phyloP scores from a whole-genome alignment of 2,888 invertebrate species.

The Sphinx pinastri region DNA sequence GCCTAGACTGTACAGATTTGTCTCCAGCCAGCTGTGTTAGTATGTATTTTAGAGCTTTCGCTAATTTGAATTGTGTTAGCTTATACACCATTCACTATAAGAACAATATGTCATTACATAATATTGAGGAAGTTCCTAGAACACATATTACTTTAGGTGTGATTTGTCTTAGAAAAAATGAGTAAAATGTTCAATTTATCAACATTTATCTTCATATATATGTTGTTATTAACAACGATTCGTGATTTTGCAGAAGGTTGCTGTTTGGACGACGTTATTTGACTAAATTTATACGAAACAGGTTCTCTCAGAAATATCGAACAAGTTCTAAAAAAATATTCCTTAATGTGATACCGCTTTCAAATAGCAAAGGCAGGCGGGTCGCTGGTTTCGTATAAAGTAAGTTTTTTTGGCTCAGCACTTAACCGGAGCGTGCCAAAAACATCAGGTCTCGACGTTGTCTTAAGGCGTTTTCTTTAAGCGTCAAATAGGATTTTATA shows the following conservation, averaged over 20 bases:
- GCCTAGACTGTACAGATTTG: conserved; percentile 32
- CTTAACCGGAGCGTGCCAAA: conserved; percentile 1
- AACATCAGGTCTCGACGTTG: conserved; percentile 13
- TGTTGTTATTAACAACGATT: too few species aligned
- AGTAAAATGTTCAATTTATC: too few species aligned
- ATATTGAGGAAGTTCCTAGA: too few species aligned
- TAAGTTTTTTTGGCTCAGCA: conserved; percentile 1
- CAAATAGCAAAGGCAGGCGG: background rate
- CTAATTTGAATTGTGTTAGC: conserved; percentile 21
- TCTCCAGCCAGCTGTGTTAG: conserved; percentile 29
- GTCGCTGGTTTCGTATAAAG: background rate
- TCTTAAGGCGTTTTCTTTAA: conserved; percentile 6
- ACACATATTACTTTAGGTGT: too few species aligned
- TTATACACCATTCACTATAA: too few species aligned
- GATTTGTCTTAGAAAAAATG: too few species aligned
- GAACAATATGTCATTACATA: too few species aligned
- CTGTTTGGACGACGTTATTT: too few species aligned
- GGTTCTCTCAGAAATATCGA: too few species aligned
- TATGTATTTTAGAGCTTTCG: conserved; percentile 18
- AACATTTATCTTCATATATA: too few species aligned
- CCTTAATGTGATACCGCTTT: background rate
- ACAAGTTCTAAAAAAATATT: background rate
- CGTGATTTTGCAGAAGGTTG: too few species aligned
- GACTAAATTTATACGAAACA: too few species aligned
- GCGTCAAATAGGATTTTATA: conserved; percentile 16